A percentile compares a stretch with the other conserved stretches of the same genome.
Conservation (phyloP, 2,888 invertebrate species). For the Agrochola macilenta region DNA sequence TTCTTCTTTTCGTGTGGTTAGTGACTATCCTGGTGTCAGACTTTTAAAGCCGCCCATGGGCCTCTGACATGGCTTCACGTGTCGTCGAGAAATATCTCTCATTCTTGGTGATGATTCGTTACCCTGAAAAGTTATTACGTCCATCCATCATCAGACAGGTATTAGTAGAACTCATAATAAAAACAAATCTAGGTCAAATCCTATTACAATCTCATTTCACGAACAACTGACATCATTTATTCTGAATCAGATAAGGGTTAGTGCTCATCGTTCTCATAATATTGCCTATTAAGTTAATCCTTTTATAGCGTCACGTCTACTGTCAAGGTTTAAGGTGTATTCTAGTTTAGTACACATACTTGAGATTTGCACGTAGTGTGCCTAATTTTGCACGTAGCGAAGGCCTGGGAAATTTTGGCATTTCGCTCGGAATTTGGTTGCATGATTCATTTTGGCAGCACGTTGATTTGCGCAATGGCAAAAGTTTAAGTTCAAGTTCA, state of each 20-base stretch:
- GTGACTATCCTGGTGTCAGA: no score
- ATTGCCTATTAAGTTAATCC: slow-evolving; percentile 35
- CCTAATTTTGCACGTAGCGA: slow-evolving; percentile 19
- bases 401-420: slow-evolving; percentile 15
- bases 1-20: no score
- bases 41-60: no score
- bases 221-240: slow-evolving; percentile 35
- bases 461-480: no score
- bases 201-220: slow-evolving; percentile 17
- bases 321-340: slow-evolving; percentile 35
- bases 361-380: slow-evolving; percentile 12
- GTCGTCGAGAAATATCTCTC: no score
- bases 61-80: no score
- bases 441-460: neutral
- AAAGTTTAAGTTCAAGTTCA: no score
- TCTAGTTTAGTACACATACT: slow-evolving; percentile 8
- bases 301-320: slow-evolving; percentile 35
- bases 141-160: neutral
- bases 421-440: neutral
- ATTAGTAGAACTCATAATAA: neutral
- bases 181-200: slow-evolving; percentile 33
- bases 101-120: no score
- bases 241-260: slow-evolving; percentile 34
- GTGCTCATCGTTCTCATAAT: slow-evolving; percentile 20
- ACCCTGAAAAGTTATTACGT: no score